Base-by-base conservation (phyloP, 64 coral and sea anemone species). In the Orbicella faveolata region DNA sequence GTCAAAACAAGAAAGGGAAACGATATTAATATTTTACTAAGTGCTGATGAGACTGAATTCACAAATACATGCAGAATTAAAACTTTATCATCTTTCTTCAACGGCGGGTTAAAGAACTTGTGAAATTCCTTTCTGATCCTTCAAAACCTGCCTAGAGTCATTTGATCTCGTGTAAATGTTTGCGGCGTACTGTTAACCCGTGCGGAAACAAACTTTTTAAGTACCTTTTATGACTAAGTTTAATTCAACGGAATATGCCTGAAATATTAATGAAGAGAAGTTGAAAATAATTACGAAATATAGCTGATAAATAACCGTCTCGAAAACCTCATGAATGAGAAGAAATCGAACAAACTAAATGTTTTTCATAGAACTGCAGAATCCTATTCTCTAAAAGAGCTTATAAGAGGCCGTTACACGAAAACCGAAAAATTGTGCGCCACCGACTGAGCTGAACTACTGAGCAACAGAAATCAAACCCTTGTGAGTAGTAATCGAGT, bases 21-120 rank as follows among this genome's bases (percentile, higher is more conserved):
- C 61, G n/a, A 19, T 84, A 89, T 93, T 84, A 89, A 93, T 93
- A 89, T 93, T 93, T 93, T 75, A 93, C 79, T 89, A 94, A 78
- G 73, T 76, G 35, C 54, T 57, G 92, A 89, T 89, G 92, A 89
- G 68, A 84, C 72, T 65, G 75, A 89, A 94, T 94, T 94, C 73
- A 89, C 92, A 39, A 76, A 70, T 59, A 89, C 16, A 23, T 52
- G 80, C 30, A 26, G 80, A 74, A 89, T 94, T 94, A 94, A 94
- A 89, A 89, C 87, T 77, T 79, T 51, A 94, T 89, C 64, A 89
- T 77, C 41, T 73, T 26, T 75, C 34, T 41, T 63, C 84, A 55
- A 74, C 48, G 75, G 70, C 52, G 84, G 19, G 18, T 9, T 78
- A 51, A 78, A 59, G n/a, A 55, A 59, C 51, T 57, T 79, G 52